Conservation (phyloP, 2,888 invertebrate species). For the Metellina segmentata region DNA sequence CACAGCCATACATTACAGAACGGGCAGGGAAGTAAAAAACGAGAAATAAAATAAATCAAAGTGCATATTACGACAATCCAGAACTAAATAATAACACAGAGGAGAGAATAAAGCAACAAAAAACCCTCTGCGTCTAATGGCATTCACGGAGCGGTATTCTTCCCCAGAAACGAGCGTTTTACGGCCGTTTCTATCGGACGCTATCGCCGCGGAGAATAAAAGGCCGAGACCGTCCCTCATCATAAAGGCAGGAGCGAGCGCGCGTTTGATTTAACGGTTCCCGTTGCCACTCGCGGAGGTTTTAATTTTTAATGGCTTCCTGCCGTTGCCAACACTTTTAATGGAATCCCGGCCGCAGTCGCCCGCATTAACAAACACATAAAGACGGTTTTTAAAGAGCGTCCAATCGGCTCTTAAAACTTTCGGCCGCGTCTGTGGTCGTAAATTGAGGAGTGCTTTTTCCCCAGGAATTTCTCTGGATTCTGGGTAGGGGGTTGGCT, state of each 20-base stretch:
- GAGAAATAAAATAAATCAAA: background rate
- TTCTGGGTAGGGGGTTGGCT: background rate
- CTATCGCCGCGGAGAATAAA: constrained; percentile 66
- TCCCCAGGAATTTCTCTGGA: constrained; percentile 35
- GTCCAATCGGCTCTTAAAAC: constrained; percentile 69
- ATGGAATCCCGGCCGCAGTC: constrained; percentile 55
- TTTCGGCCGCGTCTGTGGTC: constrained; percentile 4
- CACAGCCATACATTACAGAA: background rate
- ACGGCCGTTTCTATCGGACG: constrained; percentile 48
- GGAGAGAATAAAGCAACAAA: background rate
- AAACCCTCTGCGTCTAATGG: constrained; percentile 26
- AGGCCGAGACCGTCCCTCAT: constrained; percentile 36
- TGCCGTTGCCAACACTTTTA: constrained; percentile 58
- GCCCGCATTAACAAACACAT: constrained; percentile 71
- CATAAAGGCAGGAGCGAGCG: constrained; percentile 40
- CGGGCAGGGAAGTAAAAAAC: background rate
- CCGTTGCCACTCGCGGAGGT: constrained; percentile 43
- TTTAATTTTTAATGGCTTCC: constrained; percentile 71
- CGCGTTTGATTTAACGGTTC: constrained; percentile 70
- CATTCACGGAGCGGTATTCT: constrained; percentile 13
- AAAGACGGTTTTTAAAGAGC: constrained; percentile 74
- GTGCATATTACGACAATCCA: constrained; percentile 4
- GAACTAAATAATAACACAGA: constrained; percentile 14
- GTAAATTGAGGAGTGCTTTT: constrained; percentile 50
- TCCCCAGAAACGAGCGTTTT: constrained; percentile 40